Conservation (phyloP, 2,888 invertebrate species). For the Erebia epiphron region DNA sequence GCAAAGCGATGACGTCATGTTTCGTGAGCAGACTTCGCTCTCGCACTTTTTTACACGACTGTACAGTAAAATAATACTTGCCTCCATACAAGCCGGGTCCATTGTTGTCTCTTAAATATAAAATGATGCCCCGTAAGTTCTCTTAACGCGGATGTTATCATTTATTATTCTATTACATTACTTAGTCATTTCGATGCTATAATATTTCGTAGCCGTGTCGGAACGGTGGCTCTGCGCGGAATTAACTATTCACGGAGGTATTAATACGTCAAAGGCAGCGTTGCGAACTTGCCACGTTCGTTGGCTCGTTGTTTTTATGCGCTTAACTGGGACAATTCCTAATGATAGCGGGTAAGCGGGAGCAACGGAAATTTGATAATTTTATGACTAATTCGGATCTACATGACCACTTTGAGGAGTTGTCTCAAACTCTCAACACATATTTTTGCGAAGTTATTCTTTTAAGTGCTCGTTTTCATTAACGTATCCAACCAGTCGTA, state of each 20-base stretch:
- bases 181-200: conserved; percentile 51
- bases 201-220: conserved; percentile 34
- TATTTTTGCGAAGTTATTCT: too few relatives aligned
- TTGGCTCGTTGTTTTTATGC: conserved; percentile 27
- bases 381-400: conserved; percentile 20
- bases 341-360: conserved; percentile 23
- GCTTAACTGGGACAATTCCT: conserved; percentile 30
- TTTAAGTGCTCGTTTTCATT: too few relatives aligned
- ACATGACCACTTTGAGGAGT: conserved; percentile 17
- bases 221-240: conserved; percentile 21
- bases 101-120: conserved; percentile 71
- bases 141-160: conserved; percentile 79
- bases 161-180: conserved; percentile 77
- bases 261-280: conserved; percentile 36
- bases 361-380: conserved; percentile 34
- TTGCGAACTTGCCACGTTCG: conserved; percentile 31
- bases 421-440: conserved; percentile 15
- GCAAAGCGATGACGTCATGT: conserved; percentile 37
- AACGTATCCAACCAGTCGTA: too few relatives aligned
- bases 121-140: conserved; percentile 70
- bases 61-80: conserved; percentile 73
- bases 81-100: conserved; percentile 63
- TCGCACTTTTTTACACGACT: conserved; percentile 58
- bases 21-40: conserved; percentile 43
- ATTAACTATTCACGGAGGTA: conserved; percentile 30